Evolutionary conservation across 2,888 invertebrate species (phyloP), one percentile per base, ranked within the genome.

Genomic region (Keiferia lycopersicella): DNA sequence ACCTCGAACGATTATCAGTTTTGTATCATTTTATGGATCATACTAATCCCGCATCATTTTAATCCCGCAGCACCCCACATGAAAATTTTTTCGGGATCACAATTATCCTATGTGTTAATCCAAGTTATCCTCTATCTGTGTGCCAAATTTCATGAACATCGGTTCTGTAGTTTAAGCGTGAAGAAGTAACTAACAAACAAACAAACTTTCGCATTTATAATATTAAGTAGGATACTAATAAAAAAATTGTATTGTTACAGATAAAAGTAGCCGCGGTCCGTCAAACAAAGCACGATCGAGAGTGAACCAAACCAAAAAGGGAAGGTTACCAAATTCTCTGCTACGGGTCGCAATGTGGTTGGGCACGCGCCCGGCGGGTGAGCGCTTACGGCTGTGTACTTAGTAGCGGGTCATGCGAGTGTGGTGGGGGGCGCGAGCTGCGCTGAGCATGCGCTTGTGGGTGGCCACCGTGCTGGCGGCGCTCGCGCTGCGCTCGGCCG

Each of bases 391-490:
- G 72, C 77, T 77, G 83, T 86, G 83, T 81, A 87, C 87, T 87
- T 89, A 89, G 88, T 88, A 83, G 77, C 56, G 30, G 56, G 80
- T 67, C 74, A 86, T 86, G 88, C 77, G 79, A 73, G 78, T 81
- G 84, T 81, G 86, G 87, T 81, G 85, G 84, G 80, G 78, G 78
- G 82, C 79, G 79, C 80, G 83, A 74, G 79, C 78, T 72, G 79
- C 74, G 73, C 75, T 82, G 78, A 82, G 82, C 77, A 88, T 91
- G 92, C 91, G 91, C 72, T 81, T 87, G 80, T 87, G 85, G 76
- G 82, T 88, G 76, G 84, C 86, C 69, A 81, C 84, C 70, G 84
- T 87, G 77, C 78, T 90, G 66, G 88, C 87, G 75, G 87, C 87
- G 82, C 81, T 88, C 71, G 88, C 87, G 79, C 82, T 89, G 80